Evolutionary conservation across 1,140 invertebrate species (phyloP), one percentile per base, ranked within the genome.

Genomic region (Plectus sambesii): DNA sequence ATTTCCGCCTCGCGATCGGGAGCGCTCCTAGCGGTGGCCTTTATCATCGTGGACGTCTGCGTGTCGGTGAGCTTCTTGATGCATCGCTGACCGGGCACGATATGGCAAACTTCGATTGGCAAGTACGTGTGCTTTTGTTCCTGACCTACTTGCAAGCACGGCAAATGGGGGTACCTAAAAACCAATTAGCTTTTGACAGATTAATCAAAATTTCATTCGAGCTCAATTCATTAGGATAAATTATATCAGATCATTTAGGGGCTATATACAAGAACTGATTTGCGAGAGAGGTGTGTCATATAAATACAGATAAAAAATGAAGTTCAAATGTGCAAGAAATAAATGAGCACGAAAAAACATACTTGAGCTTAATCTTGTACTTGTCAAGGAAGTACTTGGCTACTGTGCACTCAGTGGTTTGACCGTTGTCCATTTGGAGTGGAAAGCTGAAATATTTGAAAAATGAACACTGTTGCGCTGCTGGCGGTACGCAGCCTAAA

Each of bases 111-210:
- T 76, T 97, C 90, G 39, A 97, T 73, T 8, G 92, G 92, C 47
- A 97, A 76, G 74, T 97, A 98, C 45, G 92, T 98, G 72, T 98
- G 92, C 73, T 97, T 97, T 73, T 96, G 89, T 72, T 98, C 92
- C 74, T 97, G 92, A 12, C 92, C 92, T 54, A 94, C 78, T 81
- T 98, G 92, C 52, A 97, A 77, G 76, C 92, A 98, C 4, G 92
- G 92, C 68, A 98, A 76, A 78, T 96, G 88, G 36, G 90, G 90
- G 74, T 70, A n/a, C n/a, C 73, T 49, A n/a, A n/a, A n/a, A n/a
- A n/a, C n/a, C n/a, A 70, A 72, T 52, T n/a, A 39, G 6, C 12
- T 12, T 6, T 42, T 12, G 19, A 9, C 15, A 50, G 19, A 59
- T n/a, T n/a, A n/a, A n/a, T n/a, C n/a, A n/a, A n/a, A n/a, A n/a